A percentile compares a stretch with the other conserved stretches of the same genome.
phyloP scores from a whole-genome alignment of 2,797 vertebrate genomes.

The Propithecus deckenii region DNA sequence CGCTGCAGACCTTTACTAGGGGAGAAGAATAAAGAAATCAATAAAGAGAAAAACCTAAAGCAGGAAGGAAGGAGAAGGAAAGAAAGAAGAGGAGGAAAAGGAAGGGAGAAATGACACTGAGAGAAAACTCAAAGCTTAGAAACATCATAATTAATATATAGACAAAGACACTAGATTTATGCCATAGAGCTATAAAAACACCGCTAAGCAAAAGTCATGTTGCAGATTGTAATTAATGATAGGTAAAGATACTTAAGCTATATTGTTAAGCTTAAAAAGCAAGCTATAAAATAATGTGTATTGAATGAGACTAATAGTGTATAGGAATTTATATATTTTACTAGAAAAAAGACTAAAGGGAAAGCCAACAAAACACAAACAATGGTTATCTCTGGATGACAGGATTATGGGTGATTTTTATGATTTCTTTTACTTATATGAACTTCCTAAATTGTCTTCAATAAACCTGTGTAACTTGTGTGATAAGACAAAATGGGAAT shows the following conservation, averaged over 20 bases:
- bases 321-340: background rate
- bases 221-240: background rate
- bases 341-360: conserved; percentile 41
- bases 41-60: background rate
- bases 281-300: background rate
- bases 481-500: background rate
- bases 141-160: background rate
- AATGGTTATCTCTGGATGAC: background rate
- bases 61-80: background rate
- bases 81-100: background rate
- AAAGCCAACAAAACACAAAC: background rate
- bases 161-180: background rate
- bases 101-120: background rate
- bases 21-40: background rate
- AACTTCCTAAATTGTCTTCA: background rate
- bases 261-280: background rate
- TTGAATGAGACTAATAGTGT: background rate
- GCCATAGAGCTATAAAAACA: background rate
- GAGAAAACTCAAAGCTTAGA: background rate
- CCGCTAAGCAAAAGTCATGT: background rate
- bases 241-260: background rate
- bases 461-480: background rate
- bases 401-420: background rate
- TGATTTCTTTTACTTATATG: background rate
- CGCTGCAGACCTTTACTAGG: background rate